Percentiles rank a stretch among this genome's conserved stretches.
Conservation (phyloP, 2,888 invertebrate genomes). For the Agriopis marginaria region DNA sequence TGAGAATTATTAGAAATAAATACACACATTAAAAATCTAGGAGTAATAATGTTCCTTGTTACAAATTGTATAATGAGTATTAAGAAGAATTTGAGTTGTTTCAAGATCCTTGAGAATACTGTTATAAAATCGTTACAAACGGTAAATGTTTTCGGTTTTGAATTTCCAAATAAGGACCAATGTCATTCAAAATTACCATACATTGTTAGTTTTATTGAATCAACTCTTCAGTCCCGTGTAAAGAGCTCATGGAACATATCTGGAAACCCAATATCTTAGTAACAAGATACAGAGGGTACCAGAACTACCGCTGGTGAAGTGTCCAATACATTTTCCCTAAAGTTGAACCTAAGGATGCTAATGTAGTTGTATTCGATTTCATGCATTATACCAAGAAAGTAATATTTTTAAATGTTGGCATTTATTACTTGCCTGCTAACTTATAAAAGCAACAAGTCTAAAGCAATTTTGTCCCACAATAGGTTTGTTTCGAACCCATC, state of each 20-base stretch:
- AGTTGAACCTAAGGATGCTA: constrained; percentile 22
- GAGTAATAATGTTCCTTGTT: too few species aligned
- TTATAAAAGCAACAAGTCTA: too few species aligned
- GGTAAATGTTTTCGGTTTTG: background rate
- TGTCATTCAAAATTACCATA: background rate
- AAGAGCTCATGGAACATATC: background rate
- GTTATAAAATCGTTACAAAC: background rate
- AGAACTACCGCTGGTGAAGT: constrained; percentile 12
- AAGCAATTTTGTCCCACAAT: too few species aligned
- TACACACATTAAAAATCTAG: too few species aligned
- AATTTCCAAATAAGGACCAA: background rate
- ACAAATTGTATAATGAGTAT: too few species aligned
- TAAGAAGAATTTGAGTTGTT: too few species aligned
- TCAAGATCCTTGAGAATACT: background rate
- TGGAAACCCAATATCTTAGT: constrained; percentile 57
- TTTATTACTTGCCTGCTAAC: too few species aligned
- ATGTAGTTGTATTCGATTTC: constrained; percentile 22
- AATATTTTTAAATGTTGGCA: too few species aligned
- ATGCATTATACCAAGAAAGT: background rate
- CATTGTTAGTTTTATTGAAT: background rate
- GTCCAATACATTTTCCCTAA: constrained; percentile 8
- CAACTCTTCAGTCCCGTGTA: background rate
- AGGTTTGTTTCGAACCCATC: too few species aligned
- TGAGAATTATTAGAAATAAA: too few species aligned
- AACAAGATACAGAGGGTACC: constrained; percentile 55